Conservation (phyloP, 2,888 invertebrate genomes). For the Hypomecis atomaria region DNA sequence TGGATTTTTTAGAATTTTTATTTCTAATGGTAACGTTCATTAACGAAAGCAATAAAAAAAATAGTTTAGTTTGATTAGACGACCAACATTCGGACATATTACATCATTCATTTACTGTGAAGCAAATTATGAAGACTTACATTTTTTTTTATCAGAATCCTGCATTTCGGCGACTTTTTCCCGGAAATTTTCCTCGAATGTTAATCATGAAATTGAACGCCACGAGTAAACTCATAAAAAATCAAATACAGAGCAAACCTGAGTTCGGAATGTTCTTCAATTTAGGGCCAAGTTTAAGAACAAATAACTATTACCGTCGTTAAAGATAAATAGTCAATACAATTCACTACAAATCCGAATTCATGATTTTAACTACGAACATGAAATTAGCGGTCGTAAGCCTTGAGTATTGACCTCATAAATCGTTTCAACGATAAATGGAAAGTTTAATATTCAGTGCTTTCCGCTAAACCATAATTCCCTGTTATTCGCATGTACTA, state of each 20-base stretch:
- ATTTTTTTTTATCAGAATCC: no score
- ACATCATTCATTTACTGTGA: no score
- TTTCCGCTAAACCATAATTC: constrained; percentile 54
- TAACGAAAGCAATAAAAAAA: no score
- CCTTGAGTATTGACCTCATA: constrained; percentile 43
- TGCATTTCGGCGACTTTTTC: no score
- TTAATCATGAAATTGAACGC: no score
- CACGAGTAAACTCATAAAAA: no score
- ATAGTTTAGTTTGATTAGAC: no score
- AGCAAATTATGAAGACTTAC: no score
- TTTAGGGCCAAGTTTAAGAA: constrained; percentile 1
- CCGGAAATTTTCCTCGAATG: no score
- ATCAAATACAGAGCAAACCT: background rate
- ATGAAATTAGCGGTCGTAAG: constrained; percentile 39
- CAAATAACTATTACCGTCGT: background rate
- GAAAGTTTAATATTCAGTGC: constrained; percentile 49
- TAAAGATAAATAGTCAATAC: constrained; percentile 15
- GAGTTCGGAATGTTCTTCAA: background rate
- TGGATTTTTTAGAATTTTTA: background rate
- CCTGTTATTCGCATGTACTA: constrained; percentile 55
- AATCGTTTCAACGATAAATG: constrained; percentile 43
- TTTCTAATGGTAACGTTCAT: background rate
- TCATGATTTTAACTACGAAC: constrained; percentile 25
- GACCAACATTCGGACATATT: no score
- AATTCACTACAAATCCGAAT: constrained; percentile 20